Conservation (phyloP, 2,113 vertebrate species). For the Xyrauchen texanus region DNA sequence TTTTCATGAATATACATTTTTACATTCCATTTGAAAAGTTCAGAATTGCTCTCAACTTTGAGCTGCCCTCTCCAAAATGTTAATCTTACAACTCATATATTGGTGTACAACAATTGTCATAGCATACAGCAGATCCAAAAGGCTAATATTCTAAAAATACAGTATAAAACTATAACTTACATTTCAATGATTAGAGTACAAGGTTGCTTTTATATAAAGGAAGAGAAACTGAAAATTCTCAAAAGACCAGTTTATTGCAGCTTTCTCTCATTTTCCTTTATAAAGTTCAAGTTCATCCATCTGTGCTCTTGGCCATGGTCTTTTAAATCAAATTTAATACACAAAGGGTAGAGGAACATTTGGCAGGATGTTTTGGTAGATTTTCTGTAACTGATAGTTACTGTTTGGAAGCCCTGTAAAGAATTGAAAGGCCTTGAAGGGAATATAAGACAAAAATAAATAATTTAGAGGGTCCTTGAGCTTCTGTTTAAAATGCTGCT, state of each 20-base stretch:
- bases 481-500: background rate
- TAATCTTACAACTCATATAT: slow-evolving; percentile 62
- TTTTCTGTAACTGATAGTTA: slow-evolving; percentile 61
- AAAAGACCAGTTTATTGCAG: slow-evolving; percentile 7
- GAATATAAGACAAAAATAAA: slow-evolving; percentile 73
- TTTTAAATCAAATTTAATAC: background rate
- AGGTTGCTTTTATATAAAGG: slow-evolving; percentile 34
- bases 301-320: slow-evolving; percentile 32
- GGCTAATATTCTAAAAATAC: slow-evolving; percentile 59
- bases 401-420: slow-evolving; percentile 69
- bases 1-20: slow-evolving; percentile 64
- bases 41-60: slow-evolving; percentile 64
- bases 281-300: slow-evolving; percentile 14
- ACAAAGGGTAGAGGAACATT: slow-evolving; percentile 54
- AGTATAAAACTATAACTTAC: slow-evolving; percentile 62
- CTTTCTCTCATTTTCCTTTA: slow-evolving; percentile 14
- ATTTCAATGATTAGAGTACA: slow-evolving; percentile 43
- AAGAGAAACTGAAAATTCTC: slow-evolving; percentile 32
- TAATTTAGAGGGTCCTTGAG: slow-evolving; percentile 33
- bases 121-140: slow-evolving; percentile 74
- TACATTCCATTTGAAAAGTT: slow-evolving; percentile 62
- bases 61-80: slow-evolving; percentile 76
- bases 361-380: slow-evolving; percentile 82
- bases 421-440: slow-evolving; percentile 74
- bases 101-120: slow-evolving; percentile 60